Evolutionary conservation across 1,140 invertebrate genomes (phyloP).

Genomic region (Epicauta chinensis): DNA sequence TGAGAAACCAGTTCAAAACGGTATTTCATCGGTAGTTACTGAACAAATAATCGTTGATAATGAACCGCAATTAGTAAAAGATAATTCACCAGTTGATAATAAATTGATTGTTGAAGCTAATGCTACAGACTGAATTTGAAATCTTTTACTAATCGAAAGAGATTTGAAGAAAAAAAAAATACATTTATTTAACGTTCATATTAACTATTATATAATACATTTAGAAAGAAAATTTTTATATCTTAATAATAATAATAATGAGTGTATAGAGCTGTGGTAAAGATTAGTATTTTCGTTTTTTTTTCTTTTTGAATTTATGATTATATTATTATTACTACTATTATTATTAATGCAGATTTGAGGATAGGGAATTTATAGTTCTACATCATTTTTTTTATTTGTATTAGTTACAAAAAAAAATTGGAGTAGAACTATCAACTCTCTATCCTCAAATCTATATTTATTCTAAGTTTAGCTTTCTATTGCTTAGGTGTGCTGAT

Average conservation of each 20-base stretch:
- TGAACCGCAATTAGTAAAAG: slow-evolving; percentile 32
- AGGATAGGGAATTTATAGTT: neutral
- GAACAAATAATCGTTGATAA: slow-evolving; percentile 29
- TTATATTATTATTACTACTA: neutral
- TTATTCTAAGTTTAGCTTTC: slow-evolving; percentile 32
- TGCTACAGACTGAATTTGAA: slow-evolving; percentile 9
- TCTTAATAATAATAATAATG: slow-evolving; percentile 13
- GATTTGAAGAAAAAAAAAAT: neutral
- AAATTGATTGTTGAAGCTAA: slow-evolving; percentile 26
- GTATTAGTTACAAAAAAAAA: slow-evolving; percentile 24
- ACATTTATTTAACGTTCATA: slow-evolving; percentile 5
- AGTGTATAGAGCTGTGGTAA: slow-evolving; percentile 36
- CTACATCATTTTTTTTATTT: slow-evolving; percentile 17
- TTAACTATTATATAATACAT: neutral
- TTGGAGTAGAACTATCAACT: neutral
- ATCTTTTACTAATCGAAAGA: neutral
- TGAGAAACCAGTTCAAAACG: slow-evolving; percentile 34
- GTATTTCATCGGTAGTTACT: slow-evolving; percentile 25
- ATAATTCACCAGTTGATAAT: slow-evolving; percentile 37
- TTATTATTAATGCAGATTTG: neutral
- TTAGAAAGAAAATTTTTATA: slow-evolving; percentile 4
- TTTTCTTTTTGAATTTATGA: neutral
- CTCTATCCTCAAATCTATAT: slow-evolving; percentile 11
- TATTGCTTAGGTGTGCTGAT: slow-evolving; percentile 39
- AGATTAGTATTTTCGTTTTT: slow-evolving; percentile 12